Base-by-base conservation (phyloP, 1,140 invertebrate genomes). In the Leguminivora glycinivorella region DNA sequence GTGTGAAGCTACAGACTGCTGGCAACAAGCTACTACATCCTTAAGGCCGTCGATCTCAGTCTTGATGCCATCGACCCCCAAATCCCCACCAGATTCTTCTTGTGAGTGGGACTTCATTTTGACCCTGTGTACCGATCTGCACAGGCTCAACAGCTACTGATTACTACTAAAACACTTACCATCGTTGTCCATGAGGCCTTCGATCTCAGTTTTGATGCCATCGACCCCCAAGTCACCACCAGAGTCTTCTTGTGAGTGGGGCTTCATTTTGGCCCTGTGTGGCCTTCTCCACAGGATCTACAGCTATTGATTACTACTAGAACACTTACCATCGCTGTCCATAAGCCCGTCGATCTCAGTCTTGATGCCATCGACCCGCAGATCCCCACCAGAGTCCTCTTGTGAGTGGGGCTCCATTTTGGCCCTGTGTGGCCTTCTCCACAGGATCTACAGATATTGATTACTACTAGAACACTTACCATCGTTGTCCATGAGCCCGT, bases 311-410 rank as follows among this genome's bases (percentile, higher is more conserved):
- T n/a, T n/a, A n/a, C n/a, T n/a, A n/a, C 10, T 3, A 56, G 14
- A 17, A 12, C 14, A 10, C n/a, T 25, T 56, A 56, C 52, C 22
- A 12, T 56, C n/a, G 24, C 24, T n/a, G n/a, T 92, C 92, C 85
- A 92, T 92, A 72, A 92, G 89, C 58, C 87, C 87, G 78, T 92
- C 92, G 70, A 92, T 92, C 73, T 92, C 92, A 71, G 92, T 92
- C 81, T 92, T 92, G 78, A 92, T 92, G 67, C 89, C 91, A 75
- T 91, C 88, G 0, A 88, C 88, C n/a, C 84, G 87, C 6, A 2
- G 40, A 4, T 90, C n/a, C 40, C 25, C 56, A 2, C 14, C 24
- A 58, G 22, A 58, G 56, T 58, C 25, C 56, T 26, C 22, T 3
- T 58, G 56, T n/a, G 56, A 24, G 56, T 58, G 56, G 25, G 56